Evolutionary conservation across 2,113 vertebrate genomes (phyloP).

Genomic region (Lasiurus borealis): DNA sequence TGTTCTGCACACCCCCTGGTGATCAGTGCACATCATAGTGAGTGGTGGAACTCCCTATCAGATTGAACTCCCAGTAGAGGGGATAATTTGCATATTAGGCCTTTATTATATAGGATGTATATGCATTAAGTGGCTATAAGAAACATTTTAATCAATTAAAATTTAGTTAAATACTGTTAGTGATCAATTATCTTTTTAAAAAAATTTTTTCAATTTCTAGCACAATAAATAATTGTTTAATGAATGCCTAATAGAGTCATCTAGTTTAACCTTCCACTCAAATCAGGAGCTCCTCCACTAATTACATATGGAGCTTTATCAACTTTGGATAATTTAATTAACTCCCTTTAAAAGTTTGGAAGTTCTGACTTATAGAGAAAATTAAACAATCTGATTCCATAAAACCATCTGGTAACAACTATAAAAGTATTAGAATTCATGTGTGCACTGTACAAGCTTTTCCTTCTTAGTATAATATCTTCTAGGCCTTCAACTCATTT

Average conservation of each 20-base stretch:
- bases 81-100: too few species aligned
- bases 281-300: background rate
- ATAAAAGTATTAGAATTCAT: background rate
- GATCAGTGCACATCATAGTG: too few species aligned
- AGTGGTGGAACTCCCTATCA: too few species aligned
- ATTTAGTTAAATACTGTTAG: background rate
- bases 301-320: background rate
- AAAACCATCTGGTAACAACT: background rate
- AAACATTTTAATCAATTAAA: slow-evolving; percentile 53
- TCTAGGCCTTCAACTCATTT: background rate
- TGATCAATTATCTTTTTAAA: background rate
- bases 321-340: slow-evolving; percentile 8
- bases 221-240: slow-evolving; percentile 3
- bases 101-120: background rate
- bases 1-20: too few species aligned
- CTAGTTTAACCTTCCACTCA: background rate
- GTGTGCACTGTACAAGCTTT: background rate
- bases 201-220: background rate
- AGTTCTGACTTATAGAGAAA: background rate
- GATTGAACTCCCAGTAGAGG: too few species aligned
- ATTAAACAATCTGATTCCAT: background rate
- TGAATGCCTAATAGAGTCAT: background rate
- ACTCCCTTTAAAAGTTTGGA: slow-evolving; percentile 8
- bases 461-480: background rate
- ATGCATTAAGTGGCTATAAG: background rate